Evolutionary conservation across 1,140 invertebrate species (phyloP).

Genomic region (Matsumurasca onukii): DNA sequence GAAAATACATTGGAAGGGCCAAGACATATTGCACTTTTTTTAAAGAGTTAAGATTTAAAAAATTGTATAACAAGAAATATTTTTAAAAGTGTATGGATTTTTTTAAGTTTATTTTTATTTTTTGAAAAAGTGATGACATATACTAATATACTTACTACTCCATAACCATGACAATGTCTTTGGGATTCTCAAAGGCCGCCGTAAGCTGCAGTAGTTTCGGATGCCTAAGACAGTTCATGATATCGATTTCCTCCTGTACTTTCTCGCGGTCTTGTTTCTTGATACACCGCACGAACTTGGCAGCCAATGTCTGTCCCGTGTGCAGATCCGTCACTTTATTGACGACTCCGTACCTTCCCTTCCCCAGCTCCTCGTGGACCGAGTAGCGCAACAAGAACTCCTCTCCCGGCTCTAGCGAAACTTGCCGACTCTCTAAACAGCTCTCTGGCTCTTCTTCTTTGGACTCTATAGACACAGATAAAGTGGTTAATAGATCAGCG

Average conservation of each 20-base stretch:
- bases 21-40: too few species aligned
- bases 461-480: neutral
- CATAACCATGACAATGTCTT: slow-evolving; percentile 88
- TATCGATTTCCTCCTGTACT: slow-evolving; percentile 86
- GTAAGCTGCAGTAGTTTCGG: slow-evolving; percentile 86
- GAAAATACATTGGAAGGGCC: too few species aligned
- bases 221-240: slow-evolving; percentile 89
- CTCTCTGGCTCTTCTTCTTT: neutral
- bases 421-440: slow-evolving; percentile 30
- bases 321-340: slow-evolving; percentile 71
- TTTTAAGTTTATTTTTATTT: too few species aligned
- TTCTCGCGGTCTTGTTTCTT: slow-evolving; percentile 80
- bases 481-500: neutral
- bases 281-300: slow-evolving; percentile 87
- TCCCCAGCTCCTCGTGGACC: slow-evolving; percentile 74
- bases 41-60: too few species aligned
- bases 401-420: slow-evolving; percentile 54
- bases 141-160: slow-evolving; percentile 94
- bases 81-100: too few species aligned
- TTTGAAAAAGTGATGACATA: too few species aligned
- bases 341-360: slow-evolving; percentile 78
- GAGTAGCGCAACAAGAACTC: slow-evolving; percentile 61
- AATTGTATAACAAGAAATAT: too few species aligned
- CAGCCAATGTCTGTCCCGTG: slow-evolving; percentile 73
- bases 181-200: slow-evolving; percentile 81